Percentiles rank a stretch among this genome's conserved stretches.
Conservation (phyloP, 2,888 invertebrate species). For the Plagodis dolabraria region DNA sequence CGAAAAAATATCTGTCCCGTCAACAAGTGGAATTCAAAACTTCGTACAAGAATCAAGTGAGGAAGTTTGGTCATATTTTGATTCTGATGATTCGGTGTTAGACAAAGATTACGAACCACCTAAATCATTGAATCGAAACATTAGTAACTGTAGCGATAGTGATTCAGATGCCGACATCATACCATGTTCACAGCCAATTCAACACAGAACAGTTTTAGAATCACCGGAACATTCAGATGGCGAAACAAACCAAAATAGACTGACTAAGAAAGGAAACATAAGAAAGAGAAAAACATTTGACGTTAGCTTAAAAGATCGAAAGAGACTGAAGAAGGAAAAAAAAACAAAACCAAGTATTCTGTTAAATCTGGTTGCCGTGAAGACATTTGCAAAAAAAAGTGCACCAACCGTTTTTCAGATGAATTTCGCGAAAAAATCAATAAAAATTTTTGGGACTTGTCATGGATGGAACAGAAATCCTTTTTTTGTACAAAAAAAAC, state of each 20-base stretch:
- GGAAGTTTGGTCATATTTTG: slow-evolving; percentile 6
- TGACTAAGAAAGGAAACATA: slow-evolving; percentile 28
- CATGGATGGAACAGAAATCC: slow-evolving; percentile 30
- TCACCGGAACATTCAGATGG: slow-evolving; percentile 8
- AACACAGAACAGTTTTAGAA: neutral
- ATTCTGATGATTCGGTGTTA: slow-evolving; percentile 5
- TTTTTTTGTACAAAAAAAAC: slow-evolving; percentile 10
- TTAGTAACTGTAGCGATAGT: neutral
- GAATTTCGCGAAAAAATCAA: slow-evolving; percentile 25
- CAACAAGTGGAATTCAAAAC: slow-evolving; percentile 2
- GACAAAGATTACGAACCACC: slow-evolving; percentile 8
- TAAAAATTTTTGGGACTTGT: slow-evolving; percentile 21
- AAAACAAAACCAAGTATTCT: slow-evolving; percentile 29
- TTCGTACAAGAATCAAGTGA: neutral
- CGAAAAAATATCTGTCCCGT: neutral
- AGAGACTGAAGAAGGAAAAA: slow-evolving; percentile 22
- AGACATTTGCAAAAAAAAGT: slow-evolving; percentile 32
- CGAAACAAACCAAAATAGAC: slow-evolving; percentile 1
- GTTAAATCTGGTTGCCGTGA: slow-evolving; percentile 33
- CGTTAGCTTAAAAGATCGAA: slow-evolving; percentile 29
- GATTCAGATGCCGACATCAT: slow-evolving; percentile 3
- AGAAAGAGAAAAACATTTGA: slow-evolving; percentile 26
- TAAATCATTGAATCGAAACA: slow-evolving; percentile 1
- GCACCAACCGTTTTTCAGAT: slow-evolving; percentile 25
- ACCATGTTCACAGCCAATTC: slow-evolving; percentile 7